These are phyloP conservation scores for Macquaria ambigua DNA, from an alignment of 2,113 vertebrate genomes.

Conservation along the genomic window DNA sequence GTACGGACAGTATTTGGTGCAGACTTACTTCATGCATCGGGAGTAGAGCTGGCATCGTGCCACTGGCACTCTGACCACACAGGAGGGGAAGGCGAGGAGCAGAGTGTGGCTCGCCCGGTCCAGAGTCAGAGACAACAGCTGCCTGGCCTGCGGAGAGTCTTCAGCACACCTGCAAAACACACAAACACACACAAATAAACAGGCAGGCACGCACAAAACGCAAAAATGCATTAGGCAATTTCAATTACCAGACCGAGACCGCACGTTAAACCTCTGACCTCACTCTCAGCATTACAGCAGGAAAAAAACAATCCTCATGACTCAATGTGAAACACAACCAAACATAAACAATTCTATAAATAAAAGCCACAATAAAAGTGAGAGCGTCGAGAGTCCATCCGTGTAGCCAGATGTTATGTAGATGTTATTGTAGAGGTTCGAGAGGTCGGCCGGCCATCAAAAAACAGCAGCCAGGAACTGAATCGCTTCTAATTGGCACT, in stretches of 20 bases:
- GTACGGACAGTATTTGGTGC: rapidly evolving
- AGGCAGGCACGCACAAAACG: slow-evolving; percentile 1
- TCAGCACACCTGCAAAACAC: slow-evolving; percentile 87
- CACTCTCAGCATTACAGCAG: slow-evolving; percentile 23
- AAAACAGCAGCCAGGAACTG: slow-evolving; percentile 43
- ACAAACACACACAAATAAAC: slow-evolving; percentile 19
- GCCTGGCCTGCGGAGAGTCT: slow-evolving; percentile 83
- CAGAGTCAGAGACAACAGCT: slow-evolving; percentile 91
- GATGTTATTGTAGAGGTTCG: slow-evolving; percentile 45
- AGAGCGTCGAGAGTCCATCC: not conserved
- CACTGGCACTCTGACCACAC: slow-evolving; percentile 91
- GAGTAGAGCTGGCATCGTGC: slow-evolving; percentile 95
- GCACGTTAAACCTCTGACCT: slow-evolving; percentile 54
- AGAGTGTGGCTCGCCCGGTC: slow-evolving; percentile 89
- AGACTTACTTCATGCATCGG: slow-evolving; percentile 95
- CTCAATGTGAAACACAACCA: slow-evolving; percentile 35
- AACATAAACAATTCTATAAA: slow-evolving; percentile 43
- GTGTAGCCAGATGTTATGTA: slow-evolving; percentile 14
- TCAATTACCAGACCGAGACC: slow-evolving; percentile 46
- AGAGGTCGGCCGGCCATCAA: slow-evolving; percentile 48
- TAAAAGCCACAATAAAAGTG: slow-evolving; percentile 35
- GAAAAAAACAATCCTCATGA: slow-evolving; percentile 4
- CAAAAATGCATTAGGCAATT: slow-evolving; percentile 51
- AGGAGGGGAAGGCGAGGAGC: slow-evolving; percentile 92
- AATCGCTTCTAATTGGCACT: slow-evolving; percentile 70